phyloP scores from a whole-genome alignment of 2,113 vertebrate genomes.

The Gracilinanus agilis region DNA sequence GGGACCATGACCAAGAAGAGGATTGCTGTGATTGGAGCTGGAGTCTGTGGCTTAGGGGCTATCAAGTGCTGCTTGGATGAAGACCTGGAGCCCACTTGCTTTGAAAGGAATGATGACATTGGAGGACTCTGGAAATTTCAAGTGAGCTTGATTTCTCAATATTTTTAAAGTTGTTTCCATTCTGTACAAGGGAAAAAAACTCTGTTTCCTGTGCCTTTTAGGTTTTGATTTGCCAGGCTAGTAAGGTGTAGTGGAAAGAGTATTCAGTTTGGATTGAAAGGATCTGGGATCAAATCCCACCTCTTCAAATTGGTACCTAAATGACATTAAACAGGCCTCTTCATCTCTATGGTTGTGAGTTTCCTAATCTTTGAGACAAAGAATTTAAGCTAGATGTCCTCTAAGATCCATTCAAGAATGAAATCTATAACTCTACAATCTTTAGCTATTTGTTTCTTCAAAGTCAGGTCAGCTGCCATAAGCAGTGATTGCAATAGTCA shows the following conservation, averaged over 20 bases:
- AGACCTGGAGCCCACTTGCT: conserved; percentile 85
- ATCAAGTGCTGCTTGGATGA: conserved; percentile 86
- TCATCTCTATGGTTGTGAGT: too few relatives aligned
- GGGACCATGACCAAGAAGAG: conserved; percentile 55
- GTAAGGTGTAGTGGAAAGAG: not conserved
- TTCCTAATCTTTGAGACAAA: too few relatives aligned
- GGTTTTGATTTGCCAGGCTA: not conserved
- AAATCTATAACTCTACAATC: too few relatives aligned
- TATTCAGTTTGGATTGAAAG: not conserved
- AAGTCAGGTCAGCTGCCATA: not conserved
- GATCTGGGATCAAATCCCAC: not conserved
- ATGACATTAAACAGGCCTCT: too few relatives aligned
- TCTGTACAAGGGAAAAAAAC: not conserved
- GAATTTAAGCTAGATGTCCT: not conserved
- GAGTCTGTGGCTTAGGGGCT: conserved; percentile 83
- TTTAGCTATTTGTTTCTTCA: not conserved
- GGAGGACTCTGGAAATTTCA: conserved; percentile 86
- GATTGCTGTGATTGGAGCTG: conserved; percentile 85
- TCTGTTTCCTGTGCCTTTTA: not conserved
- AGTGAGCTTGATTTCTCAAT: conserved; percentile 67
- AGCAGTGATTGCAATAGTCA: not conserved
- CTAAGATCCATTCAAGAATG: too few relatives aligned
- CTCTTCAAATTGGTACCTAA: not conserved
- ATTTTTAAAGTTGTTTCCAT: not conserved
- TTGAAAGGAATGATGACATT: conserved; percentile 85